Evolutionary conservation across 1,140 invertebrate genomes (phyloP).

Genomic region (Portunus trituberculatus): DNA sequence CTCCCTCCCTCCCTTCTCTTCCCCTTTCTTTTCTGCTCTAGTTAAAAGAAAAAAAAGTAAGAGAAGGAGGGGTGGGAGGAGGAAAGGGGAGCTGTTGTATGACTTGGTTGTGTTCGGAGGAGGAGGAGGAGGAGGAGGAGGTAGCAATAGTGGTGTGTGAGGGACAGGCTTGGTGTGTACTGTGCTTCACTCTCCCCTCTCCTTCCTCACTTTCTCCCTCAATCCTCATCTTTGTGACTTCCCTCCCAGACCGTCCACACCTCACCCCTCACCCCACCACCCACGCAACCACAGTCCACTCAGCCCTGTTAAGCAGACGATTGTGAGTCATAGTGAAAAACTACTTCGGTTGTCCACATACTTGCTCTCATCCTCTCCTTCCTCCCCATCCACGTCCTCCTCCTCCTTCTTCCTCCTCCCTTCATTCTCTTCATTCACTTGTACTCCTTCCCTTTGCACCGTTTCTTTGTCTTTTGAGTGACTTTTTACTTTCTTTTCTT

Average conservation of each 20-base stretch:
- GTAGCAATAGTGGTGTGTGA: neutral
- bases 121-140: neutral
- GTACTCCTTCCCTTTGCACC: neutral
- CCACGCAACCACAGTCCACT: neutral
- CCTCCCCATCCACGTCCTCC: neutral
- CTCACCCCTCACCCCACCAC: neutral
- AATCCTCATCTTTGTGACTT: neutral
- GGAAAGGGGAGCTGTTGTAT: neutral
- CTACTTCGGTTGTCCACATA: neutral
- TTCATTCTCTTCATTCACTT: too few species aligned
- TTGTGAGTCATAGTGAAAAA: slow-evolving; percentile 10
- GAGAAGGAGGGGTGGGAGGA: neutral
- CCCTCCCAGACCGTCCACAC: neutral
- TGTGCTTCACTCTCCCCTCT: neutral
- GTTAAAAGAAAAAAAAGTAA: neutral
- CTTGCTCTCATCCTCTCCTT: neutral
- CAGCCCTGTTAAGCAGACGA: neutral
- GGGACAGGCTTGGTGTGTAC: neutral
- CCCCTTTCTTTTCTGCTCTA: neutral
- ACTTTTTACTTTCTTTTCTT: too few species aligned
- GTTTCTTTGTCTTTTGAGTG: neutral
- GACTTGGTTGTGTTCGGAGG: neutral
- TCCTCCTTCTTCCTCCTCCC: neutral
- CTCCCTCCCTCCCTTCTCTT: neutral
- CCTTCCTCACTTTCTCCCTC: neutral